These are phyloP conservation scores for Nebria ingens DNA, from an alignment of 1,140 invertebrate genomes.

Conservation along the genomic window DNA sequence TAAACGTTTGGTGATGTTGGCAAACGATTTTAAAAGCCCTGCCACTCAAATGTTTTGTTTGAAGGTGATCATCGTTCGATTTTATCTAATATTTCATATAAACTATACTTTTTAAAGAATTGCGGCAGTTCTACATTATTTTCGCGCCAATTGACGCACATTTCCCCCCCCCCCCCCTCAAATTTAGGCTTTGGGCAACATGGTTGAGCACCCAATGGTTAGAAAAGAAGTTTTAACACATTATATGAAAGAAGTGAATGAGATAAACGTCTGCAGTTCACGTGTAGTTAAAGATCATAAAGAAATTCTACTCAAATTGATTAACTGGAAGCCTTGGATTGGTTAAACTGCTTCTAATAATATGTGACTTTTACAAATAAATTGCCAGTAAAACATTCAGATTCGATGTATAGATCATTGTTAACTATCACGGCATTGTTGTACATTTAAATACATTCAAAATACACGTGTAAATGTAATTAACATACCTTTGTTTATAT, in stretches of 20 bases:
- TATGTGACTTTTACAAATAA: too few species aligned
- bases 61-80: slow-evolving; percentile 24
- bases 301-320: neutral
- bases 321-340: slow-evolving; percentile 2
- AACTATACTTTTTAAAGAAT: too few species aligned
- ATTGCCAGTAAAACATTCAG: too few species aligned
- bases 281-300: neutral
- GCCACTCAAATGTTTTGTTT: slow-evolving; percentile 24
- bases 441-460: too few species aligned
- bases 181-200: slow-evolving; percentile 23
- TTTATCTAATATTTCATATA: too few species aligned
- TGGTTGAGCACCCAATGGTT: slow-evolving; percentile 24
- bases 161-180: too few species aligned
- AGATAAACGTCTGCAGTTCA: slow-evolving; percentile 1
- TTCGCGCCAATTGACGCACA: too few species aligned
- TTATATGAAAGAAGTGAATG: slow-evolving; percentile 18
- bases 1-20: slow-evolving; percentile 21
- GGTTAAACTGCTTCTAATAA: neutral
- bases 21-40: slow-evolving; percentile 20
- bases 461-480: too few species aligned
- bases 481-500: too few species aligned
- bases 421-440: too few species aligned
- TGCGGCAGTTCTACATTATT: too few species aligned
- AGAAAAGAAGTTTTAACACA: slow-evolving; percentile 19
- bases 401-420: too few species aligned